Conservation (phyloP, 2,888 invertebrate species). For the Schrankia costaestrigalis region DNA sequence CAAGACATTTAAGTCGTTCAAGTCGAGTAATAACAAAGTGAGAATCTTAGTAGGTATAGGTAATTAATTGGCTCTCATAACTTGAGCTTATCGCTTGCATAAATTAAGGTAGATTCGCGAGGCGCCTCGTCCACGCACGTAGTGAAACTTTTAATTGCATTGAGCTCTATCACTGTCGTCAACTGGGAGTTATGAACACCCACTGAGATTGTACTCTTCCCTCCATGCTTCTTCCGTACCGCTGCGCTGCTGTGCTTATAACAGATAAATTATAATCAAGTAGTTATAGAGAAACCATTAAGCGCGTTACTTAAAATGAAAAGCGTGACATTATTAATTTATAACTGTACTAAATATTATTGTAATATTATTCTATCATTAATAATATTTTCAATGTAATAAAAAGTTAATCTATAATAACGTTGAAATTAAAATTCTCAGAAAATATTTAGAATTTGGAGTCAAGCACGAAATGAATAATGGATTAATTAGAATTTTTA, state of each 20-base stretch:
- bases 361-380: constrained; percentile 14
- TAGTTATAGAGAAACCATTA: constrained; percentile 12
- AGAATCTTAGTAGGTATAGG: constrained; percentile 67
- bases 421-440: constrained; percentile 31
- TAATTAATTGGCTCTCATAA: constrained; percentile 77
- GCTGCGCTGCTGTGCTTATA: constrained; percentile 4
- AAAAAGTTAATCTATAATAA: constrained; percentile 23
- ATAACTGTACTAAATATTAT: constrained; percentile 20
- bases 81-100: constrained; percentile 72
- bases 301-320: constrained; percentile 12
- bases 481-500: constrained; percentile 55
- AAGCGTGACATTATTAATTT: constrained; percentile 19
- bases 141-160: constrained; percentile 80
- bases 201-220: constrained; percentile 49
- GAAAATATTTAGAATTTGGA: constrained; percentile 36
- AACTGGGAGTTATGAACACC: constrained; percentile 68
- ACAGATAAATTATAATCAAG: constrained; percentile 19
- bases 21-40: constrained; percentile 37
- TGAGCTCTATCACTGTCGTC: constrained; percentile 75
- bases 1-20: constrained; percentile 1
- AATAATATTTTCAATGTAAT: constrained; percentile 13
- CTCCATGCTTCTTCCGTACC: constrained; percentile 16
- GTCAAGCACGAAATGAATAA: constrained; percentile 41
- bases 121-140: constrained; percentile 76
- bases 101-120: constrained; percentile 72